A percentile compares a stretch with the other conserved stretches of the same genome.
These are phyloP conservation scores for Dichetophora obliterata DNA, from an alignment of 2,888 invertebrate genomes.

Conservation along the genomic window DNA sequence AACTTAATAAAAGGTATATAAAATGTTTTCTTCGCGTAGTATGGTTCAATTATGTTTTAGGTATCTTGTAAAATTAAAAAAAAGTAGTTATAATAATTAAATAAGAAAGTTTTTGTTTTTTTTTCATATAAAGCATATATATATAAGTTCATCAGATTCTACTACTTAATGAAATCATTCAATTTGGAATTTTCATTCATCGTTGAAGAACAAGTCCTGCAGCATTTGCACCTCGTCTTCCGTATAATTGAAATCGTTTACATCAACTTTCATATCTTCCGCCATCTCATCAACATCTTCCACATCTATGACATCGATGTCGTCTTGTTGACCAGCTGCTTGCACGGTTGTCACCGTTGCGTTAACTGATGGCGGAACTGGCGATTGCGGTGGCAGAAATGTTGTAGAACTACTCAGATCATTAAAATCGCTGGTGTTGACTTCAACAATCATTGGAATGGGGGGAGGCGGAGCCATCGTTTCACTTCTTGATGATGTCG, in stretches of 20 bases:
- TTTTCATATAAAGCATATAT: conserved; percentile 46
- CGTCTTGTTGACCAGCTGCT: conserved; percentile 29
- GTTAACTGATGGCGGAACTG: conserved; percentile 43
- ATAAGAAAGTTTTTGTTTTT: background rate
- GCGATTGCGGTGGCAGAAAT: conserved; percentile 45
- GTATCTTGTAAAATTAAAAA: conserved; percentile 26
- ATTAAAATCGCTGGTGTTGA: conserved; percentile 36
- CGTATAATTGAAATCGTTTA: conserved; percentile 46
- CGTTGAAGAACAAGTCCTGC: conserved; percentile 40
- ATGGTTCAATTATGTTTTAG: conserved; percentile 15
- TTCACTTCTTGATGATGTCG: conserved; percentile 29
- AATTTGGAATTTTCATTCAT: conserved; percentile 46
- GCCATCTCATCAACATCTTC: background rate
- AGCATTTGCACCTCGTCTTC: conserved; percentile 47
- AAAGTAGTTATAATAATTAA: conserved; percentile 21
- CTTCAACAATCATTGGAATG: conserved; percentile 44
- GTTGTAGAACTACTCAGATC: conserved; percentile 42
- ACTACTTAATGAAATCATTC: conserved; percentile 39
- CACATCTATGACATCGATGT: conserved; percentile 25
- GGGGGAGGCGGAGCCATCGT: conserved; percentile 13
- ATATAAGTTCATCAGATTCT: conserved; percentile 31
- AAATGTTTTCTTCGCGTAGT: conserved; percentile 21
- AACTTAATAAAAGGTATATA: conserved; percentile 33
- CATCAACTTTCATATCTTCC: conserved; percentile 37
- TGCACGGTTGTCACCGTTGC: conserved; percentile 44